Base-by-base conservation (phyloP, 2,797 vertebrate genomes). In the Sebastes minor region DNA sequence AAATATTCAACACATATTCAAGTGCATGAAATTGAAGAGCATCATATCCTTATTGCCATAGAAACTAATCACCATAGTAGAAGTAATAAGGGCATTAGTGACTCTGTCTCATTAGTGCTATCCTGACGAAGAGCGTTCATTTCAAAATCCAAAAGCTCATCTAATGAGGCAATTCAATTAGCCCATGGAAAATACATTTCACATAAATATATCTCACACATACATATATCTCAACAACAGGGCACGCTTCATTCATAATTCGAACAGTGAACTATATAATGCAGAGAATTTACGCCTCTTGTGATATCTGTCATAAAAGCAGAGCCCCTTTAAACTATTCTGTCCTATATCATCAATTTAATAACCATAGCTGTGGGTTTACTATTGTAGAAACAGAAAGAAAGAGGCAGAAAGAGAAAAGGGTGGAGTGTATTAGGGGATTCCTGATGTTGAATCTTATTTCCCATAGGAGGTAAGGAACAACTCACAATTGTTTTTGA, bases 401-500 rank as follows among this genome's bases (percentile, higher is more conserved):
- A 56, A 8, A 72, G n/a, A 71, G 7, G 9, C 8, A 66, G 8
- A 38, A 52, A 30, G 7, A 55, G 14, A 62, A 60, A 27, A 38
- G 49, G 56, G 42, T 52, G 28, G 56, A 20, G 23, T 61, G 30
- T 65, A 55, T 52, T 52, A 9, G 27, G 61, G 75, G 6, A 83
- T 81, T 74, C n/a, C 35, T 64, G 8, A 56, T 53, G 30, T 6
- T 67, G 8, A 78, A 73, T 65, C 38, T 28, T 82, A 9, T 11
- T 18, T 49, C 23, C 56, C 62, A 55, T 6, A 32, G 11, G 59
- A 89, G 18, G 32, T 74, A 13, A 60, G 22, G 67, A 81, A 76
- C 18, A 84, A 93, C 95, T 91, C 87, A 96, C 96, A 89, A 71
- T 94, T 94, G 81, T 94, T 94, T 91, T 95, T 95, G 85, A 96